Base-by-base conservation (phyloP, 2,797 vertebrate genomes). In the Onychomys leucogaster region DNA sequence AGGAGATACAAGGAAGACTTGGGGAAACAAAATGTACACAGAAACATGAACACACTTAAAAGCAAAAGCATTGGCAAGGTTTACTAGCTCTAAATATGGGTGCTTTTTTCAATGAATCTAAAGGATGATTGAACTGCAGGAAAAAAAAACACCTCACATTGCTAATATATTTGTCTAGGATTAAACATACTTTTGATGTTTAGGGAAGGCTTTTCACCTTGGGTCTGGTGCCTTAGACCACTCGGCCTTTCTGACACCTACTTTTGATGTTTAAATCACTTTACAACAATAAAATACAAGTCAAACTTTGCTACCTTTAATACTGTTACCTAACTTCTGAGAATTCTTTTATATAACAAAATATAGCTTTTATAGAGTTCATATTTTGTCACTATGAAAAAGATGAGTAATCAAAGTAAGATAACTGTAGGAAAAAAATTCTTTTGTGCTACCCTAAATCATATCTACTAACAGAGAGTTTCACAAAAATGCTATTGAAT, bases 71-170 rank as follows among this genome's bases (percentile, higher is more conserved):
- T 23, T 34, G 4, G 57, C n/a, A 32, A 52, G 2, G 2, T 89
- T 95, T 57, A 25, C 2, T 1, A 65, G 41, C 29, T 83, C 41
- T 4, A 76, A 67, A 83, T 57, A 65, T 0, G 46, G 37, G 3
- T 69, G 7, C 55, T 95, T 93, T 84, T 34, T 8, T 94, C 17
- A 91, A 1, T 78, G 65, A 81, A 63, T 67, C 37, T 95, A 92
- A 84, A 46, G 0, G 5, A 21, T 2, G 0, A 3, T 37, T 92
- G 25, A 92, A 86, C n/a, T 85, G 5, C 5, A 25, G 23, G 63
- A 75, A 77, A 23, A 52, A 52, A 92, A 63, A 46, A 27, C 5
- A 27, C 5, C 27, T 46, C 1, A 1, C 77, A 11, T 78, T 14
- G 25, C 34, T 73, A 49, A n/a, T 89, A 78, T 8, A 78, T 52